Conservation (phyloP, 2,113 vertebrate genomes). For the Megaptera novaeangliae region DNA sequence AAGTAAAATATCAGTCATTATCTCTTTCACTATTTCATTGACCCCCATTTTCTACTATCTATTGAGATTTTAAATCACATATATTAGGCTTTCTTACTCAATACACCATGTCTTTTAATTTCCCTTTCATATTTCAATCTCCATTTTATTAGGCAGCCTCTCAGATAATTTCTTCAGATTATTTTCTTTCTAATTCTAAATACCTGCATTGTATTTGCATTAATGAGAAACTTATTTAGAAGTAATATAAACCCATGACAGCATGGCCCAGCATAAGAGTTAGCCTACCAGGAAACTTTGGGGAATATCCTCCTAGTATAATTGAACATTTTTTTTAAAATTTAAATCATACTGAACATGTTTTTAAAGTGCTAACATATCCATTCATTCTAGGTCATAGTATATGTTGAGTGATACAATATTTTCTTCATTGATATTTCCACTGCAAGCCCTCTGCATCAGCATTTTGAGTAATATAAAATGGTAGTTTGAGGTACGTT, state of each 20-base stretch:
- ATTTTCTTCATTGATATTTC: slow-evolving; percentile 37
- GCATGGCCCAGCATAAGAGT: background rate
- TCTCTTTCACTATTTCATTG: background rate
- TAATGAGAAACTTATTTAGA: background rate
- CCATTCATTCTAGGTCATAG: background rate
- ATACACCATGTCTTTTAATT: background rate
- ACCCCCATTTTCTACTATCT: background rate
- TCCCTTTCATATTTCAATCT: background rate
- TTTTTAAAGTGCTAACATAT: background rate
- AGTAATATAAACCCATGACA: background rate
- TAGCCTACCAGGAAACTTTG: background rate
- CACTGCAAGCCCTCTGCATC: background rate
- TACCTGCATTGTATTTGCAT: background rate
- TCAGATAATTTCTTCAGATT: background rate
- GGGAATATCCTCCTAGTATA: background rate
- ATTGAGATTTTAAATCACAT: background rate
- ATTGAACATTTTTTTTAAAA: background rate
- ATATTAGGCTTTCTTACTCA: background rate
- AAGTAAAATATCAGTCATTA: background rate
- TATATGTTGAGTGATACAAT: background rate
- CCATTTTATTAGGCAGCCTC: background rate
- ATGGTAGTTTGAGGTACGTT: background rate
- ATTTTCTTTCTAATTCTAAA: background rate
- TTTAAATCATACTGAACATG: background rate
- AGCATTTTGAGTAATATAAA: background rate